Base-by-base conservation (phyloP, 1,140 invertebrate genomes). In the Metopolophium dirhodum region DNA sequence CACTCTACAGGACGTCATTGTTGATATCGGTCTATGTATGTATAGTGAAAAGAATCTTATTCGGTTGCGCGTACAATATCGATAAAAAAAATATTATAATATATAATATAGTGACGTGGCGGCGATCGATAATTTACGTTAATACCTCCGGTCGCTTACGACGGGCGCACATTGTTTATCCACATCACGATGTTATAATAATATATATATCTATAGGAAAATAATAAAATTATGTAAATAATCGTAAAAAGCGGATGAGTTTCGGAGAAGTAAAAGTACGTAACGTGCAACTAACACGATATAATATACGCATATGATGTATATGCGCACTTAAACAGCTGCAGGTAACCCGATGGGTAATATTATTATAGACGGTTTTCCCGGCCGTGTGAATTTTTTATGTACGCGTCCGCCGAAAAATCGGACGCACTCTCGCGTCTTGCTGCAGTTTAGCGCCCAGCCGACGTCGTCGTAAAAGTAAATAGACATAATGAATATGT, bases 211-310 rank as follows among this genome's bases (percentile, higher is more conserved):
- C 4, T 49, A 57, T 30, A 35, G 30, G 18, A 83, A 82, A 77
- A 91, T 91, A 77, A 77, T 47, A 83, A 82, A n/a, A 91, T 41
- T 85, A 49, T 57, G 37, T 90, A 91, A 91, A 57, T 57, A 77
- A 91, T 92, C 91, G 45, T 92, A 77, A 83, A 92, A 68, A 49
- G 1, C 26, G 30, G 30, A 30, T 45, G 14, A 22, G 77, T 49
- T 83, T 92, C 47, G 47, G 35, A 49, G 47, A 92, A 83, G n/a
- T 41, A 3, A 37, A 90, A 68, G 45, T 14, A 35, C 8, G 6
- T 61, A 77, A 61, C 26, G 26, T 30, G 30, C 30, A 18, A 77
- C 61, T n/a, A 77, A 77, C 61, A n/a, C 61, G 30, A 18, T 77
- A 77, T 11, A 41, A 41, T 41, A n/a, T n/a, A 68, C 9, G 57